phyloP scores from a whole-genome alignment of 2,888 invertebrate species.

The Lithophane socia region DNA sequence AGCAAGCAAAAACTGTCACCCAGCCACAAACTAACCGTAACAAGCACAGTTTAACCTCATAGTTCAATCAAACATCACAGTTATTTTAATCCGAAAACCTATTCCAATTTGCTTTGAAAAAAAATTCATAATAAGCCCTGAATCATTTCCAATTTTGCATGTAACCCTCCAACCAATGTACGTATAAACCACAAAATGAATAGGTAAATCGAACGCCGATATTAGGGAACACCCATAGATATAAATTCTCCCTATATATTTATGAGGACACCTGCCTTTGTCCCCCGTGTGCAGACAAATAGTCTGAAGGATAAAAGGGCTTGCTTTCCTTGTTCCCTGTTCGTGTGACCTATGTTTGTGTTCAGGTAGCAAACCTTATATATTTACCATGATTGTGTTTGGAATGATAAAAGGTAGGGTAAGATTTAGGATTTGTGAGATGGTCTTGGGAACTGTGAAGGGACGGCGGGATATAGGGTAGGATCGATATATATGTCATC shows the following conservation, averaged over 20 bases:
- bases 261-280: constrained; percentile 44
- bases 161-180: not conserved
- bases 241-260: constrained; percentile 41
- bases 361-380: constrained; percentile 28
- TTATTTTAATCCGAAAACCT: not conserved
- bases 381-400: constrained; percentile 31
- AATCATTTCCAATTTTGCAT: not conserved
- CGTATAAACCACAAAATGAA: constrained; percentile 17
- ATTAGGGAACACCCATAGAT: not conserved
- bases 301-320: constrained; percentile 24
- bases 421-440: not conserved
- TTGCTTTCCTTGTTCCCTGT: constrained; percentile 6
- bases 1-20: not conserved
- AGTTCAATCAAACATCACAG: not conserved
- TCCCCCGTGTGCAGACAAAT: constrained; percentile 46
- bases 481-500: not conserved
- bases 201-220: constrained; percentile 24
- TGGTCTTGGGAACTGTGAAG: not conserved
- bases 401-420: not conserved
- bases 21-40: not conserved
- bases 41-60: no score
- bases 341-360: constrained; percentile 23
- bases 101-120: not conserved
- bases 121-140: not conserved
- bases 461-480: not conserved